A percentile compares a stretch with the other conserved stretches of the same genome.
Evolutionary conservation across 64 coral and sea anemone genomes (phyloP).

Genomic region (Pocillopora verrucosa): DNA sequence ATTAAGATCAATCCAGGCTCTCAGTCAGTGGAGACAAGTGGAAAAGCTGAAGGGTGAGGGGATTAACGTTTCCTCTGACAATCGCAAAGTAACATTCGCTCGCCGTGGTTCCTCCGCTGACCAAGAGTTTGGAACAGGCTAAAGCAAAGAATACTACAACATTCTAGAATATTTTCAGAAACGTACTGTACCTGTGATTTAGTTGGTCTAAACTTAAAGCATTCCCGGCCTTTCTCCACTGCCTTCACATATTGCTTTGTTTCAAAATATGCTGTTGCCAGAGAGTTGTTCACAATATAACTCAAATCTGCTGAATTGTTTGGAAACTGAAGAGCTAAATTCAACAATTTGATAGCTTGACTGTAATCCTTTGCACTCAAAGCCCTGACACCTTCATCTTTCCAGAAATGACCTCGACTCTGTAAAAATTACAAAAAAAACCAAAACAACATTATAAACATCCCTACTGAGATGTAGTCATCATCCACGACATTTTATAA

Average conservation of each 20-base stretch:
- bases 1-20: too few relatives aligned
- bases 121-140: not conserved
- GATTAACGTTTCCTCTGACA: too few relatives aligned
- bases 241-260: slow-evolving; percentile 50
- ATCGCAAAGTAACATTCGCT: too few relatives aligned
- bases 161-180: too few relatives aligned
- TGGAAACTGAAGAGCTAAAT: slow-evolving; percentile 60
- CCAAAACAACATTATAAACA: too few relatives aligned
- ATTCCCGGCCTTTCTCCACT: slow-evolving; percentile 56
- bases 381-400: slow-evolving; percentile 38
- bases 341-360: slow-evolving; percentile 48
- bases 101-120: too few relatives aligned
- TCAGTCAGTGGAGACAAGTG: too few relatives aligned
- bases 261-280: slow-evolving; percentile 58
- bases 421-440: not conserved
- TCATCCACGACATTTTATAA: too few relatives aligned
- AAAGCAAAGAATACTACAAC: too few relatives aligned
- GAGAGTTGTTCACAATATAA: slow-evolving; percentile 41
- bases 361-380: slow-evolving; percentile 22
- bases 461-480: too few relatives aligned
- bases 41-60: too few relatives aligned
- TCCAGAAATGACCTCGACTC: slow-evolving; percentile 63
- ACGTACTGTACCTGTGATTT: slow-evolving; percentile 50
- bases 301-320: slow-evolving; percentile 31
- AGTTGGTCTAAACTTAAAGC: slow-evolving; percentile 48